These are phyloP conservation scores for Tenthredo notha DNA, from an alignment of 2,888 invertebrate genomes.

Conservation along the genomic window DNA sequence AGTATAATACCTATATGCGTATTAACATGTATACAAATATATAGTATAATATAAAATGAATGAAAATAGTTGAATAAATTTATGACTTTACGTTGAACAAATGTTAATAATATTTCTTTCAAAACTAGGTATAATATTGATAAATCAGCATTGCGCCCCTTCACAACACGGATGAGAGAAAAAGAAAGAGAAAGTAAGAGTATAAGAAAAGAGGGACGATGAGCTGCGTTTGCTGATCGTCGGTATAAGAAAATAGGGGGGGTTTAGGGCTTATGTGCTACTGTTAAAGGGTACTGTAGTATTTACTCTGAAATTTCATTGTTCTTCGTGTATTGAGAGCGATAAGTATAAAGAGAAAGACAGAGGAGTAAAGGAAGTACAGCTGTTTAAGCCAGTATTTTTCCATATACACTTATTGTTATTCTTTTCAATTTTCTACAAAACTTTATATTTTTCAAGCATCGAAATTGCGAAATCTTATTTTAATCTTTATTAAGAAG, in stretches of 20 bases:
- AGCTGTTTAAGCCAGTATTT: not conserved
- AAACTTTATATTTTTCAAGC: not conserved
- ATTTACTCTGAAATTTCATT: not conserved
- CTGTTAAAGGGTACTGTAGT: not conserved
- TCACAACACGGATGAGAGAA: not conserved
- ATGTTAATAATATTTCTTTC: not conserved
- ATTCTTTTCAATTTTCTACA: not conserved
- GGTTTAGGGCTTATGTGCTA: not conserved
- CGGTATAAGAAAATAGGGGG: not conserved
- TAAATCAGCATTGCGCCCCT: not conserved
- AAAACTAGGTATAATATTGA: slow-evolving; percentile 1
- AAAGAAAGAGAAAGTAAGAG: not conserved
- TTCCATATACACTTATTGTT: not conserved
- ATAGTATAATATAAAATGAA: not conserved
- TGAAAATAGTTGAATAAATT: not conserved
- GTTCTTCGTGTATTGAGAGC: not conserved
- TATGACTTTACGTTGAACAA: not conserved
- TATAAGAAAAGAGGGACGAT: not conserved
- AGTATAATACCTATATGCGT: not conserved
- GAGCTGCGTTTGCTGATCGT: slow-evolving; percentile 3
- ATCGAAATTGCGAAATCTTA: not conserved
- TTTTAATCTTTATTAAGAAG: not conserved
- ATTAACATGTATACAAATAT: not conserved
- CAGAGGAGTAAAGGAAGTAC: not conserved
- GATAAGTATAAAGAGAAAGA: not conserved